Base-by-base conservation (phyloP, 2,888 invertebrate species). In the Drosophila emarginata region DNA sequence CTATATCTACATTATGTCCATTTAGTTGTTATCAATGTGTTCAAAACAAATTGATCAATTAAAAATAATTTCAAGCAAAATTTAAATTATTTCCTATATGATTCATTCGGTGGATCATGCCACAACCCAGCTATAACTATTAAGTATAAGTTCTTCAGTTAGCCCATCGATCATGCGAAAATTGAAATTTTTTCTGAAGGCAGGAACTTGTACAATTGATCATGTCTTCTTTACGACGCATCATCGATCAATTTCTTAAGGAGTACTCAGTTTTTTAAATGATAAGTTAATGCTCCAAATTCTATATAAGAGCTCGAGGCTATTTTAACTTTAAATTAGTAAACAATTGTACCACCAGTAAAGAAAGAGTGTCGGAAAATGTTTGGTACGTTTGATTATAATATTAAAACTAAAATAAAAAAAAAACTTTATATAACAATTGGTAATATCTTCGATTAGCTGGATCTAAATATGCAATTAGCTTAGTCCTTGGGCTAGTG, bases 101-200 rank as follows among this genome's bases (percentile, higher is more conserved):
- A 32, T 32, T 32, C 32, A 32, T 11, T 32, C 2, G 9, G 1
- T 32, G 32, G 32, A 32, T 32, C 32, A 32, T 1, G 11, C 32
- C 32, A 32, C 32, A 1, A 32, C 2, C 9, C 1, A 32, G 9
- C 1, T 32, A 9, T 7, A 9, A 32, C 32, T 11, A 9, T 32
- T 32, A 9, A 32, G 32, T 32, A 9, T 9, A 9, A 11, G 32
- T 1, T 15, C 2, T 40, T 7, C 1, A 40, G 28, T 28, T 4
- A 18, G 14, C 15, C 54, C 54, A 70, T 70, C 74, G 70, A 70
- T 70, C 70, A 70, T 74, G 54, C 58, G 39, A 18, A 74, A 56
- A 54, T 12, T 7, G 11, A 58, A 36, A 28, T 15, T 67, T n/a
- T 67, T 52, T 23, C 14, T 39, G 21, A 26, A 9, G 50, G 32